Conservation (phyloP, 2,797 vertebrate species). For the Melopsittacus undulatus region DNA sequence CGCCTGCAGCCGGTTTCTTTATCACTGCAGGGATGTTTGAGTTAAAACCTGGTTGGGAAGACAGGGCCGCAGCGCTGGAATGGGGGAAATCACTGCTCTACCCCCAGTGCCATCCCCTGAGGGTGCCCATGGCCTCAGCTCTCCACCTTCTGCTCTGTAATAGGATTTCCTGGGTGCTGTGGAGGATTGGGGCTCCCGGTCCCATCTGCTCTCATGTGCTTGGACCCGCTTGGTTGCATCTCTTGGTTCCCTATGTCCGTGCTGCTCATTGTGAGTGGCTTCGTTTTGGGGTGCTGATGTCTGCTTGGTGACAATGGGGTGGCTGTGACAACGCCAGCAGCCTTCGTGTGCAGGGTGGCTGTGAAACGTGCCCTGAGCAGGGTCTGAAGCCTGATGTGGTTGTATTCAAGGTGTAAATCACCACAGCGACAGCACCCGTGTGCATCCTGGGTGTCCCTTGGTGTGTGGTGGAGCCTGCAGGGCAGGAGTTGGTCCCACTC, state of each 20-base stretch:
- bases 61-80: neutral
- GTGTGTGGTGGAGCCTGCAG: neutral
- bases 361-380: fast-evolving
- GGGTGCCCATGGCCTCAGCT: neutral
- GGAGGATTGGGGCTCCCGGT: neutral
- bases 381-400: fast-evolving
- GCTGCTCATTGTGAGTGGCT: fast-evolving
- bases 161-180: fast-evolving
- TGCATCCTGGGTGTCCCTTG: neutral
- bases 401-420: fast-evolving
- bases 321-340: fast-evolving
- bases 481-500: neutral
- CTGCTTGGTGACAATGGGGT: fast-evolving
- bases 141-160: neutral
- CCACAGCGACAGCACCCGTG: fast-evolving
- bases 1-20: constrained; percentile 35
- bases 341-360: fast-evolving
- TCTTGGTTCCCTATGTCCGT: fast-evolving
- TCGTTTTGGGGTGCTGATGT: neutral
- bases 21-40: constrained; percentile 45
- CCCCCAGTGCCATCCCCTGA: fast-evolving
- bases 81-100: neutral
- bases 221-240: fast-evolving
- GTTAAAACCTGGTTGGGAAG: constrained; percentile 40
- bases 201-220: fast-evolving